Evolutionary conservation across 2,888 invertebrate species (phyloP).

Genomic region (Biston stratarius): DNA sequence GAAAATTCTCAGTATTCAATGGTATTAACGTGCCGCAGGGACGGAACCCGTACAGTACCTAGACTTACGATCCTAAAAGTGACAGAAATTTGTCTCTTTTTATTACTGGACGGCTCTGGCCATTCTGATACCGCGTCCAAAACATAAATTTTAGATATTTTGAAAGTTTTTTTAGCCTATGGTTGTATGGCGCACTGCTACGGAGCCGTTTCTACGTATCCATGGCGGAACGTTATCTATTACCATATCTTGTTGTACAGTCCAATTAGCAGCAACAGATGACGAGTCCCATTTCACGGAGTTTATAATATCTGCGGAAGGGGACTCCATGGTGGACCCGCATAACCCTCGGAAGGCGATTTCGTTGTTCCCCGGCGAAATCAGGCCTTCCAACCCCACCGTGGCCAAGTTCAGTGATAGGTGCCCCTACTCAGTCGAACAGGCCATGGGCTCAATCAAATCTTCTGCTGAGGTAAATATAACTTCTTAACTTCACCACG

Average conservation of each 20-base stretch:
- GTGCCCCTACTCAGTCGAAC: conserved; percentile 75
- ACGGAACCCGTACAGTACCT: no score
- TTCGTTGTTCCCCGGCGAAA: conserved; percentile 65
- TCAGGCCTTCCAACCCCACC: conserved; percentile 60
- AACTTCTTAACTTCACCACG: neutral
- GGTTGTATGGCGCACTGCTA: no score
- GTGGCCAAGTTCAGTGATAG: conserved; percentile 74
- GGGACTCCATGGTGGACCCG: conserved; percentile 69
- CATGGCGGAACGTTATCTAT: no score
- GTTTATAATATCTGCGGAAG: conserved; percentile 79
- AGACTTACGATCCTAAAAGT: no score
- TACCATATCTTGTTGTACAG: conserved; percentile 48
- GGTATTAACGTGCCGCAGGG: no score
- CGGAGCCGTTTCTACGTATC: no score
- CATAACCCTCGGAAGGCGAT: conserved; percentile 67
- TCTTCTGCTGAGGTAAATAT: conserved; percentile 66
- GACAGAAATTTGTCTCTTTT: no score
- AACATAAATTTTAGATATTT: no score
- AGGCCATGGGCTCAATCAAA: conserved; percentile 64
- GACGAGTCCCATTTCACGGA: conserved; percentile 68
- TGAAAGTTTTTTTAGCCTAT: no score
- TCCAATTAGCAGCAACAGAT: conserved; percentile 70
- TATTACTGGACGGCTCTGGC: no score
- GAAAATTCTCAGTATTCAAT: no score
- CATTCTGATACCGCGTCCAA: no score